Conservation (phyloP, 2,113 vertebrate species). For the Hypocryptadius cinnamomeus region DNA sequence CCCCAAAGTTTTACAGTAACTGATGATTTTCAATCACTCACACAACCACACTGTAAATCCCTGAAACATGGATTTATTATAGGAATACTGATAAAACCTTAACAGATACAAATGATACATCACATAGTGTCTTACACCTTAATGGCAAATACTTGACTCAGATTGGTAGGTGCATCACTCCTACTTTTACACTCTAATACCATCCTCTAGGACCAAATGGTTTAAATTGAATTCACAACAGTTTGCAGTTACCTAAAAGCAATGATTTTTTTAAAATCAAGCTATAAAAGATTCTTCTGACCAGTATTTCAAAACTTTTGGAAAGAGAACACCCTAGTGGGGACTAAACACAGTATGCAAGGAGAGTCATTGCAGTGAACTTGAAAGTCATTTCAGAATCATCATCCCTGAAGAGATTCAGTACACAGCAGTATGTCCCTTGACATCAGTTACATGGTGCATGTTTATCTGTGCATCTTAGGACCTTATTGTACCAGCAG, state of each 20-base stretch:
- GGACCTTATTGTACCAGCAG: neutral
- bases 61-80: constrained; percentile 58
- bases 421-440: neutral
- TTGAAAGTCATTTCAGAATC: neutral
- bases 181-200: constrained; percentile 15
- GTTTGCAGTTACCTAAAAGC: neutral
- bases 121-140: constrained; percentile 9
- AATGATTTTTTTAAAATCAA: neutral
- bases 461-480: neutral
- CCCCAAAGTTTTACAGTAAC: constrained; percentile 52
- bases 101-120: constrained; percentile 46
- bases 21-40: constrained; percentile 10
- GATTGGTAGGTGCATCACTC: neutral
- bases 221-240: constrained; percentile 12
- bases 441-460: neutral
- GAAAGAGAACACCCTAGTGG: neutral
- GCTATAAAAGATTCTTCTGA: neutral
- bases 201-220: neutral
- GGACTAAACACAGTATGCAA: neutral
- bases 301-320: neutral
- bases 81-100: constrained; percentile 64
- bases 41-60: constrained; percentile 42
- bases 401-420: neutral
- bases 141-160: constrained; percentile 1
- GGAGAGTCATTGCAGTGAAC: neutral